These are phyloP conservation scores for Andrena bicolor DNA, from an alignment of 2,888 invertebrate genomes.

Conservation along the genomic window DNA sequence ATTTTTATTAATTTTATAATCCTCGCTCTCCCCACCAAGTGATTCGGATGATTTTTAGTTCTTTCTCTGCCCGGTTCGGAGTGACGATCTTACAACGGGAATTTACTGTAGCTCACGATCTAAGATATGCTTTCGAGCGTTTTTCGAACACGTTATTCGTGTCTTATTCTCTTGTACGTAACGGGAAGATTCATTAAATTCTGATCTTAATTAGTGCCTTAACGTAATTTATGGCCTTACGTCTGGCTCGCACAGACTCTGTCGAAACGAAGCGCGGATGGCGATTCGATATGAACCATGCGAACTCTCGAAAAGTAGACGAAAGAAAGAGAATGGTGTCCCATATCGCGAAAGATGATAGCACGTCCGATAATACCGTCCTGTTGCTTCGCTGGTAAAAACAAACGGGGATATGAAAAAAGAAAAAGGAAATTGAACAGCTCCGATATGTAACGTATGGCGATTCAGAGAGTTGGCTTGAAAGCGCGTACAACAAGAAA, in stretches of 20 bases:
- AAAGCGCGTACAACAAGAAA: slow-evolving; percentile 31
- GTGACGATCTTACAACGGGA: too few species aligned
- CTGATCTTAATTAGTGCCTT: slow-evolving; percentile 63
- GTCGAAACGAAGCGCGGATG: slow-evolving; percentile 49
- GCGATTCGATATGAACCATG: slow-evolving; percentile 30
- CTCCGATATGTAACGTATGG: slow-evolving; percentile 2
- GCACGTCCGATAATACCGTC: slow-evolving; percentile 2
- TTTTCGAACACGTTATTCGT: slow-evolving; percentile 12
- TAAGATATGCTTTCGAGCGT: slow-evolving; percentile 35
- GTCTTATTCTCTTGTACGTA: slow-evolving; percentile 20
- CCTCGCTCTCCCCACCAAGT: too few species aligned
- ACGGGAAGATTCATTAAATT: slow-evolving; percentile 45
- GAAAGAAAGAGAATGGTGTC: not conserved
- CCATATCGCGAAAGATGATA: not conserved
- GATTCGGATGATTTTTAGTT: too few species aligned
- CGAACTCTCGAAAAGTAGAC: not conserved
- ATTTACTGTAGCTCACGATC: slow-evolving; percentile 43
- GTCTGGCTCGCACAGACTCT: slow-evolving; percentile 31
- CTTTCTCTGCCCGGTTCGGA: too few species aligned
- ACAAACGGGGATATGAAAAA: slow-evolving; percentile 34
- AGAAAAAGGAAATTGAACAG: slow-evolving; percentile 42
- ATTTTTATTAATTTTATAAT: too few species aligned
- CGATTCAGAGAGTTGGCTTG: slow-evolving; percentile 8
- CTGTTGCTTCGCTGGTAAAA: slow-evolving; percentile 12
- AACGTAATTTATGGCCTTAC: slow-evolving; percentile 61